Base-by-base conservation (phyloP, 2,113 vertebrate species). In the Bombycilla garrulus region DNA sequence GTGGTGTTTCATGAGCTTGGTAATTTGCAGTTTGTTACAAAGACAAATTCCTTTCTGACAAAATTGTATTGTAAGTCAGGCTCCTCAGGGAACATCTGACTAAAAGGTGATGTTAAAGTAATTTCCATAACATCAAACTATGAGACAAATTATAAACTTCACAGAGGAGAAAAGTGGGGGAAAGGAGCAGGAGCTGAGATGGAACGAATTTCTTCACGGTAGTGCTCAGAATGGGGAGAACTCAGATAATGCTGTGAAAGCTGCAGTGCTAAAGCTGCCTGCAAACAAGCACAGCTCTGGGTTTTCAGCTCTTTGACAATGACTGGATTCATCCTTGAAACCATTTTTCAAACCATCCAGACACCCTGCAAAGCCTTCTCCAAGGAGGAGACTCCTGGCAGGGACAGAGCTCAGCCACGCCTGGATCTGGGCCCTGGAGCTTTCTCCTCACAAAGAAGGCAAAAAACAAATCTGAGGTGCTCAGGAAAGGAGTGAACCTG, bases 1-100 rank as follows among this genome's bases (percentile, higher is more conserved):
- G 72, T 66, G 82, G 95, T 91, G 80, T 78, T 92, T 65, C 71
- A 60, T 18, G 47, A 58, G 66, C 65, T 91, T 40, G 80, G 78
- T 83, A 95, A 96, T 97, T 95, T 94, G 87, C 93, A 95, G 70
- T 95, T 94, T 88, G 82, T 96, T 95, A 88, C 77, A 92, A 95
- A 97, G 88, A 81, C 77, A 94, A 95, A 95, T 81, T 96, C 8
- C 2, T 86, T 96, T 85, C 91, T 95, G 73, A 95, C 91, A 96
- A 96, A 97, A 97, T 69, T 93, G 60, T 84, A 74, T 62, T 96
- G 70, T 77, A 95, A 94, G 71, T 42, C 81, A 86, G 40, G 25
- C 70, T 97, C 88, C 90, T 93, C 85, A 15, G 91, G 94, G 81
- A 85, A 88, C 15, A 4, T 15, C 80, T 42, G 29, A 87, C 77